These are phyloP conservation scores for Entomyzon cyanotis DNA, from an alignment of 2,113 vertebrate species.

Conservation along the genomic window DNA sequence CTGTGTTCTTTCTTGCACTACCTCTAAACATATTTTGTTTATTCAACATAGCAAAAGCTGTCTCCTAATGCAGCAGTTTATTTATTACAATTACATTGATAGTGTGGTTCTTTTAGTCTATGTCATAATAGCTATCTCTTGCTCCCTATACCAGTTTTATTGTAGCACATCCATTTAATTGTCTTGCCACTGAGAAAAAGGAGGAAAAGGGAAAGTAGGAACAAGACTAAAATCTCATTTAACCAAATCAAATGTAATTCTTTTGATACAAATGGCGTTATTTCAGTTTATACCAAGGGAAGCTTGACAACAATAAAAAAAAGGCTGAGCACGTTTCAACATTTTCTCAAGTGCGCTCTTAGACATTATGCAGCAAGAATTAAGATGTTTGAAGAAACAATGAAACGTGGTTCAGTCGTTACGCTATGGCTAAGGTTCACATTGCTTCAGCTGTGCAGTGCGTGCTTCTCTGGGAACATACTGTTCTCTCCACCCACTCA, in stretches of 20 bases:
- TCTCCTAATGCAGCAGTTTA: neutral
- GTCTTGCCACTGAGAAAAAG: neutral
- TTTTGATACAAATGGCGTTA: neutral
- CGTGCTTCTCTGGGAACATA: neutral
- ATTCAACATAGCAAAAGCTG: neutral
- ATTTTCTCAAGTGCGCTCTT: neutral
- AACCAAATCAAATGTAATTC: neutral
- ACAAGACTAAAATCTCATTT: neutral
- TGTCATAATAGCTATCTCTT: neutral
- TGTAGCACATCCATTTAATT: neutral
- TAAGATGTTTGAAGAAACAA: neutral
- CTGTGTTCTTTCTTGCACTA: neutral
- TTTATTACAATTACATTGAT: neutral
- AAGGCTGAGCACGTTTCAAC: neutral
- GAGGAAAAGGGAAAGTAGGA: neutral
- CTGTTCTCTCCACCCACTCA: conserved; percentile 45
- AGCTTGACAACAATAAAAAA: neutral
- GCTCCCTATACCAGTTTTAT: neutral
- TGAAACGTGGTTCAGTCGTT: neutral
- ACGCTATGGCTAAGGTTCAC: neutral
- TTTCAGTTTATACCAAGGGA: neutral
- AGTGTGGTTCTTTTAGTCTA: neutral
- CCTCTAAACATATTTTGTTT: neutral
- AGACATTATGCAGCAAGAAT: neutral
- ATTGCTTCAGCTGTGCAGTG: conserved; percentile 1